These are phyloP conservation scores for Bombus confusus DNA, from an alignment of 1,140 invertebrate genomes.

Conservation along the genomic window DNA sequence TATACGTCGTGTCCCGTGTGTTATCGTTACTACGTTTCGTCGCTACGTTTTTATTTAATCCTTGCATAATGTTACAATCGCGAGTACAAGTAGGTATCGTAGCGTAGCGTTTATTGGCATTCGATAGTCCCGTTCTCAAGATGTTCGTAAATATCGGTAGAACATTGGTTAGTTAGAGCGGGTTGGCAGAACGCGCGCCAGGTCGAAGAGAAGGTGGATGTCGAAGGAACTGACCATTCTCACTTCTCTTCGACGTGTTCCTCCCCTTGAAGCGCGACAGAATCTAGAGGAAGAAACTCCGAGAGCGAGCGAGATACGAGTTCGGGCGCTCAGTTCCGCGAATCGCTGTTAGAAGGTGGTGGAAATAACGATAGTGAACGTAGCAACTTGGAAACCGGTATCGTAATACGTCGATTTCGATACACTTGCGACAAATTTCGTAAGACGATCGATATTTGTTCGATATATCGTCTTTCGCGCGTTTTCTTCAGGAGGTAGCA, in stretches of 20 bases:
- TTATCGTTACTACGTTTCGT: no score
- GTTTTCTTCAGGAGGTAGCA: neutral
- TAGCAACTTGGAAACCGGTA: neutral
- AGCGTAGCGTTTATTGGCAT: neutral
- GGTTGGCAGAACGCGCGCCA: neutral
- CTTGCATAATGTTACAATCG: neutral
- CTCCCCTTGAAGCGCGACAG: neutral
- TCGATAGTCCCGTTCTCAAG: neutral
- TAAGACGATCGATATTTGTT: neutral
- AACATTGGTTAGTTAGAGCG: neutral
- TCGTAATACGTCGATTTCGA: neutral
- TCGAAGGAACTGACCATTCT: constrained; percentile 1
- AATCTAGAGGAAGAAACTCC: neutral
- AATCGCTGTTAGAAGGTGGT: neutral
- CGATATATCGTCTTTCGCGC: no score
- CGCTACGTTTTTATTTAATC: neutral
- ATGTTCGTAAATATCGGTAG: neutral
- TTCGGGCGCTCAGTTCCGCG: neutral
- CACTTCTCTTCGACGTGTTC: neutral
- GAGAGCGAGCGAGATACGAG: neutral
- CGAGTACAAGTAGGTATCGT: neutral
- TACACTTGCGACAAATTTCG: neutral
- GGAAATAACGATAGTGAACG: neutral
- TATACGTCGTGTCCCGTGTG: neutral
- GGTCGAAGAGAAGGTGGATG: neutral